Percentiles rank a stretch among this genome's conserved stretches.
Conservation (phyloP, 2,797 vertebrate species). For the Sebastes melanostomus region DNA sequence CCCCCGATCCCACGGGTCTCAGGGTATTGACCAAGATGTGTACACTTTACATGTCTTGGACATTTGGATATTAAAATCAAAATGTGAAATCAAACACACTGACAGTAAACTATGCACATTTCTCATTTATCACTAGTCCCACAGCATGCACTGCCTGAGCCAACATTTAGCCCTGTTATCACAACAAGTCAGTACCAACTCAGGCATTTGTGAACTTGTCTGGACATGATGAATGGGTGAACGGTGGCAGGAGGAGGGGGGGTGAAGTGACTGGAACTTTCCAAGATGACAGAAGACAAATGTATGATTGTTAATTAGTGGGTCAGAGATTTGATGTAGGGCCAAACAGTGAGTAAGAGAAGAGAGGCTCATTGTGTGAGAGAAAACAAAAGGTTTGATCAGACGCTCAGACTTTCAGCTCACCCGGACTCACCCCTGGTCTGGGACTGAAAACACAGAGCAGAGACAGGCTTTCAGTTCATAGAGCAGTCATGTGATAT, state of each 20-base stretch:
- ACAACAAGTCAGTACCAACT: background rate
- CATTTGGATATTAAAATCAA: background rate
- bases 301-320: slow-evolving; percentile 76
- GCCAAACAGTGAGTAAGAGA: slow-evolving; percentile 68
- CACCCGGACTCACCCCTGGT: background rate
- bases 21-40: too few relatives aligned
- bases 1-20: too few relatives aligned
- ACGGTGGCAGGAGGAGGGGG: background rate
- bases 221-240: slow-evolving; percentile 1
- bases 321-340: slow-evolving; percentile 69
- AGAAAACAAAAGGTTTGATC: slow-evolving; percentile 72
- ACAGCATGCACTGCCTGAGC: background rate
- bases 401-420: slow-evolving; percentile 44
- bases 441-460: background rate
- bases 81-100: background rate
- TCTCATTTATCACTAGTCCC: background rate
- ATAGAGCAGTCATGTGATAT: background rate
- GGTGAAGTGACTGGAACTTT: slow-evolving; percentile 52
- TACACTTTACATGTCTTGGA: background rate
- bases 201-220: slow-evolving; percentile 22
- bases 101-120: background rate
- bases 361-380: slow-evolving; percentile 75
- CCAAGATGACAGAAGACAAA: slow-evolving; percentile 70
- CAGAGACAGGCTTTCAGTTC: background rate
- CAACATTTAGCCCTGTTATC: background rate